These are phyloP conservation scores for human (Homo sapiens) DNA, from an alignment of 2,113 vertebrate species.

Conservation along the genomic window DNA sequence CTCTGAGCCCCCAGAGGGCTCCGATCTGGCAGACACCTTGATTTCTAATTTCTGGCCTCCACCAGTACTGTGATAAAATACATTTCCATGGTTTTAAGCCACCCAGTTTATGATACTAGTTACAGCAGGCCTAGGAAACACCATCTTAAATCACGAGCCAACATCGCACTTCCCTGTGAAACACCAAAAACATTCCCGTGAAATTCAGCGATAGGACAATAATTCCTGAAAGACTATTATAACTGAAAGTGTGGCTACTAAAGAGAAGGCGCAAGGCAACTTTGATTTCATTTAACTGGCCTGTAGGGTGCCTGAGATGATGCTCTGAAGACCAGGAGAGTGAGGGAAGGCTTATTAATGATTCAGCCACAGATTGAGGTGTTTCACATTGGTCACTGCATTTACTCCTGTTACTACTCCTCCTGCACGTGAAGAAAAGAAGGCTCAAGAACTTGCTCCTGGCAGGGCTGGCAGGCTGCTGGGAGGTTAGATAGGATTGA, in stretches of 20 bases:
- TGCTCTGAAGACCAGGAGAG: not conserved
- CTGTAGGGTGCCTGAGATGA: not conserved
- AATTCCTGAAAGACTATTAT: not conserved
- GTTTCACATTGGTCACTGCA: rapidly evolving
- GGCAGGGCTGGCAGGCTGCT: not conserved
- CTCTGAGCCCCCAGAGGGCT: not conserved
- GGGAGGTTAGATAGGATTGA: not conserved
- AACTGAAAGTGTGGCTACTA: not conserved
- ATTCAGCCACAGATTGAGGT: rapidly evolving
- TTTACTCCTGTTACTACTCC: not conserved
- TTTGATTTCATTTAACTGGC: not conserved
- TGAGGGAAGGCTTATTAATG: rapidly evolving
- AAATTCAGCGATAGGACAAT: not conserved
- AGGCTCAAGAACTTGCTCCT: not conserved
- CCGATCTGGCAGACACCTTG: no score
- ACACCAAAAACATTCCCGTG: not conserved
- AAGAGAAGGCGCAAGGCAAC: not conserved
- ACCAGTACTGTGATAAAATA: not conserved
- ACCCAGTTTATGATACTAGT: not conserved
- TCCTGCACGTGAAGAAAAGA: not conserved
- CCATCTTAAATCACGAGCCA: not conserved
- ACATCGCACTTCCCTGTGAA: not conserved
- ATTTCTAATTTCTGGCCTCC: not conserved
- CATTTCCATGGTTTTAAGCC: not conserved
- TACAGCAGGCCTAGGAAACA: not conserved